These are phyloP conservation scores for Rhinichthys osculus DNA, from an alignment of 2,797 vertebrate species.

Conservation along the genomic window DNA sequence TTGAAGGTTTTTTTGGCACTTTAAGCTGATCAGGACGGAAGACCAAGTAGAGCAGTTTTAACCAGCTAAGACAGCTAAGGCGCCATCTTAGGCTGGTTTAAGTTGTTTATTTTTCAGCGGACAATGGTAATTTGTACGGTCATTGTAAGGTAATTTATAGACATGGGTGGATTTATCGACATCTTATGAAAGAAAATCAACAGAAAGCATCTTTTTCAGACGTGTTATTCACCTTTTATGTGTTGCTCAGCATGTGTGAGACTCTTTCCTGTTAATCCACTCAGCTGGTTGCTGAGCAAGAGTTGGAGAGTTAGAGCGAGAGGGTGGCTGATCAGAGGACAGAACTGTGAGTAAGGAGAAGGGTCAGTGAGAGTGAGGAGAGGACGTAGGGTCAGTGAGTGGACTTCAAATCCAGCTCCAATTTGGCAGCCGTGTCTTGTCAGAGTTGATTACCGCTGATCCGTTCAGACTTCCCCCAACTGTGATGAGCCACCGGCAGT, in stretches of 20 bases:
- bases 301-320: slow-evolving; percentile 17
- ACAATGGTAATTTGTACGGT: neutral
- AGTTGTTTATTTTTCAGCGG: neutral
- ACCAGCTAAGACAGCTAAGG: neutral
- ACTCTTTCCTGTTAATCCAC: slow-evolving; percentile 8
- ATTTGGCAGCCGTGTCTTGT: slow-evolving; percentile 78
- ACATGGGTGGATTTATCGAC: neutral
- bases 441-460: slow-evolving; percentile 81
- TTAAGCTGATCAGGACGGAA: neutral
- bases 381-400: slow-evolving; percentile 56
- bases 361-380: slow-evolving; percentile 40
- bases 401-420: slow-evolving; percentile 74
- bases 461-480: slow-evolving; percentile 80
- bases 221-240: neutral
- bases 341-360: slow-evolving; percentile 38
- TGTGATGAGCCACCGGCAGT: slow-evolving; percentile 71
- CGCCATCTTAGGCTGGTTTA: neutral
- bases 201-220: neutral
- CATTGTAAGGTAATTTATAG: neutral
- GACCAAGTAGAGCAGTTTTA: slow-evolving; percentile 2
- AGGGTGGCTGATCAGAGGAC: slow-evolving; percentile 12
- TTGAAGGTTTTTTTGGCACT: neutral
- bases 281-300: slow-evolving; percentile 24
- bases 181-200: neutral
- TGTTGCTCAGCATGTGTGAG: neutral